Conservation (phyloP, 2,113 vertebrate species). For the Dryoscopus gambensis region DNA sequence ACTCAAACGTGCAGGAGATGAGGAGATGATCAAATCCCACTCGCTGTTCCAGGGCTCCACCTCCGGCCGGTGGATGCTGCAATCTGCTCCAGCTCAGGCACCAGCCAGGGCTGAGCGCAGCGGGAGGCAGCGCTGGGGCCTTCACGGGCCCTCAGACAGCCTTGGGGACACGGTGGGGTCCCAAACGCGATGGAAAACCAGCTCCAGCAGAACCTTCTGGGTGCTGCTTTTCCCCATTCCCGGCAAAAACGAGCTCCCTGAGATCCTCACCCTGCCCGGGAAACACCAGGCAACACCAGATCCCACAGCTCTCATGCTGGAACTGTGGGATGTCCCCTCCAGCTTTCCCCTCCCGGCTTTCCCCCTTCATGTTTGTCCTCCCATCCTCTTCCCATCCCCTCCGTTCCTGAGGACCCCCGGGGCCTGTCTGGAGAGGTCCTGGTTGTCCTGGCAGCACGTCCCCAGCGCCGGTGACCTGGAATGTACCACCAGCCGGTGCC, state of each 20-base stretch:
- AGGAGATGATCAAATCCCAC: not conserved
- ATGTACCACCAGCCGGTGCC: not conserved
- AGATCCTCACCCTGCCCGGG: not conserved
- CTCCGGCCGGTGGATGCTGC: not conserved
- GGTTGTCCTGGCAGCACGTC: not conserved
- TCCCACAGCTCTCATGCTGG: not conserved
- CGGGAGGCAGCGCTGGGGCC: fast-evolving
- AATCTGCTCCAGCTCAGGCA: not conserved
- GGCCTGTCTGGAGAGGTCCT: not conserved
- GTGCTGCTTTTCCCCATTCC: not conserved
- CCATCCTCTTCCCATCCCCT: not conserved
- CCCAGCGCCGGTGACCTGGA: not conserved
- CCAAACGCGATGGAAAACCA: not conserved
- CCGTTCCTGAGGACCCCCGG: fast-evolving
- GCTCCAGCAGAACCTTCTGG: not conserved
- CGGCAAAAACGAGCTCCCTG: fast-evolving
- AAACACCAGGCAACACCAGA: not conserved
- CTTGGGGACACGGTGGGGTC: not conserved
- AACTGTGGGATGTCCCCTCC: not conserved
- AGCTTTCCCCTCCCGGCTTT: not conserved
- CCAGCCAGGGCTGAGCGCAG: not conserved
- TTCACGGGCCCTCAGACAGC: not conserved
- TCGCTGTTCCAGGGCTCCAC: not conserved
- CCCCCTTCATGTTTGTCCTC: not conserved
- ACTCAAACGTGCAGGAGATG: not conserved